Evolutionary conservation across 2,888 invertebrate species (phyloP), one percentile per base, ranked within the genome.

Genomic region (Coelopa pilipes): DNA sequence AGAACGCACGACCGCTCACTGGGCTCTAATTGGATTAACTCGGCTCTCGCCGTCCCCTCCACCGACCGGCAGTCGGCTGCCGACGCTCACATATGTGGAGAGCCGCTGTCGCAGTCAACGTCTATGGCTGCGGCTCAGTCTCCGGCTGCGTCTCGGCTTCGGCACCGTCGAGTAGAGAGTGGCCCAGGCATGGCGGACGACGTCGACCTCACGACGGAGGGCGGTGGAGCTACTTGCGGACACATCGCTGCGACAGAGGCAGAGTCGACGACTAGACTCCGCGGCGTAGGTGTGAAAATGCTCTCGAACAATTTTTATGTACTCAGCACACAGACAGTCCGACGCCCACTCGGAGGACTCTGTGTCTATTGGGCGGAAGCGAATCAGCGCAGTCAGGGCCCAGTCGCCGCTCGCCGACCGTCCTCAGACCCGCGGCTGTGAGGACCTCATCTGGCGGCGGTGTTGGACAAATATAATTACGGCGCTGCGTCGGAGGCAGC

Each of bases 11-110:
- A 12, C 19, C 55, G 55, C 66, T 55, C 65, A 73, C 50, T 73
- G 62, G 73, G 77, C 74, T 75, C 76, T 77, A 78, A 78, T 77
- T 77, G 78, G 77, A 78, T 78, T 78, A 78, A 77, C 76, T 72
- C 74, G 75, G 72, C 59, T 49, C 13, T 67, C 53, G 53, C 10
- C 53, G 15, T 7, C 53, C 53, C n/a, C n/a, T 19, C n/a, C 11
- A 66, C 66, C 45, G 19, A 19, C 49, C 45, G 15, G 15, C 12
- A 1, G 66, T 3, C 50, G 17, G 15, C 34, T 15, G 50, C 19
- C 49, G 15, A 34, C 21, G 5, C 46, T 19, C 17, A 49, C 50
- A 66, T 66, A 62, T 15, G 13, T 62, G 34, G 24, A 7, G 13
- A 9, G 11, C 17, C 15, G 9, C 60, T 21, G 60, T 21, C 24